A percentile compares a stretch with the other conserved stretches of the same genome.
Evolutionary conservation across 1,140 invertebrate genomes (phyloP).

Genomic region (Druon quercuslanigerum): DNA sequence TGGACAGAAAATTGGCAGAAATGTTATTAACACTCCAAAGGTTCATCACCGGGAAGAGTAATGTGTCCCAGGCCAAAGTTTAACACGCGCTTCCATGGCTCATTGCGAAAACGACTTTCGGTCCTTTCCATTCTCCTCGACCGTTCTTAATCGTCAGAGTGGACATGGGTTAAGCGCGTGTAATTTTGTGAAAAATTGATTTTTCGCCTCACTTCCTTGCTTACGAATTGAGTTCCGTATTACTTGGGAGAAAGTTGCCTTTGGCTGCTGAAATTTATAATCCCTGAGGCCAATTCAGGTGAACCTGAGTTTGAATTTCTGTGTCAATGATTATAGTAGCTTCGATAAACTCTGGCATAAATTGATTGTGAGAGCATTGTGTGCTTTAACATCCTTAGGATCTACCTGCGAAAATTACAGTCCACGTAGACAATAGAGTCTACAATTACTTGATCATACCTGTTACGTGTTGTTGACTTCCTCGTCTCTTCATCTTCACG

Average conservation of each 20-base stretch:
- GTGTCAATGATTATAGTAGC: slow-evolving; percentile 1
- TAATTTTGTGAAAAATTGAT: slow-evolving; percentile 32
- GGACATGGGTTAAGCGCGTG: slow-evolving; percentile 22
- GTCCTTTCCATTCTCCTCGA: slow-evolving; percentile 7
- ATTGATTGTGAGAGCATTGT: slow-evolving; percentile 7
- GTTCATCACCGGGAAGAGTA: slow-evolving; percentile 16
- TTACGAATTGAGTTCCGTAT: slow-evolving; percentile 15
- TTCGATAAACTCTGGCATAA: neutral
- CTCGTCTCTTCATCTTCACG: slow-evolving; percentile 16
- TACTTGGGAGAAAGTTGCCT: slow-evolving; percentile 12
- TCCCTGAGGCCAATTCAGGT: neutral
- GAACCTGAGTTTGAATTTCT: neutral
- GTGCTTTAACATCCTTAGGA: neutral
- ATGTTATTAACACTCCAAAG: slow-evolving; percentile 13
- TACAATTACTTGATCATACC: slow-evolving; percentile 13
- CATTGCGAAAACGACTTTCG: slow-evolving; percentile 24
- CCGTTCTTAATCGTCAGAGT: slow-evolving; percentile 18
- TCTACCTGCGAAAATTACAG: neutral
- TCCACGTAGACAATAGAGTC: neutral
- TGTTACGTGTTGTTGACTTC: slow-evolving; percentile 2
- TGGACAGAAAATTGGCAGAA: neutral
- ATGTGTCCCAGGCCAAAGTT: slow-evolving; percentile 25
- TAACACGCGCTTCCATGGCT: slow-evolving; percentile 21
- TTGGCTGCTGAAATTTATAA: neutral
- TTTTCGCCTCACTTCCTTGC: slow-evolving; percentile 27